Conservation (phyloP, 2,797 vertebrate species). For the Lagocephalus sceleratus region DNA sequence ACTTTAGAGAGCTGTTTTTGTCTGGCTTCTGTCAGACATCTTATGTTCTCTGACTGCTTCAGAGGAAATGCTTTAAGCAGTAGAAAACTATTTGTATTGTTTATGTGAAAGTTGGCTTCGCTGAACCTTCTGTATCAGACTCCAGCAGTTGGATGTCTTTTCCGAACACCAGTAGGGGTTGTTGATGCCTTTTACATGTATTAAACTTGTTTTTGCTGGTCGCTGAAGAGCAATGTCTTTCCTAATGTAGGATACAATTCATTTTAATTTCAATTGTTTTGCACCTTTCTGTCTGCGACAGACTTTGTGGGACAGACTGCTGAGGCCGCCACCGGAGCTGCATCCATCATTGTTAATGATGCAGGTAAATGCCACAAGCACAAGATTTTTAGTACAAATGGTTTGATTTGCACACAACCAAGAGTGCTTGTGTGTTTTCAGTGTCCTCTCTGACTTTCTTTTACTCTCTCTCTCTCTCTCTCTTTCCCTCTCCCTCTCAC, state of each 20-base stretch:
- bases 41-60: slow-evolving; percentile 20
- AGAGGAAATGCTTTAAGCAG: slow-evolving; percentile 5
- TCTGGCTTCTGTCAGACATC: slow-evolving; percentile 12
- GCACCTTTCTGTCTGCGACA: slow-evolving; percentile 64
- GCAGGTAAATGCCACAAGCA: slow-evolving; percentile 79
- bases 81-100: slow-evolving; percentile 14
- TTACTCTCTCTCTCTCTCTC: not conserved
- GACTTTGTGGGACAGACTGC: slow-evolving; percentile 87
- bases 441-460: slow-evolving; percentile 10
- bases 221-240: not conserved
- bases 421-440: slow-evolving; percentile 14
- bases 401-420: slow-evolving; percentile 5
- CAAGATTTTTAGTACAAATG: slow-evolving; percentile 29
- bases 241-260: too few relatives aligned
- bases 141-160: slow-evolving; percentile 1
- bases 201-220: too few relatives aligned
- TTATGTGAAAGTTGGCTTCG: slow-evolving; percentile 14
- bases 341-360: slow-evolving; percentile 89
- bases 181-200: not conserved
- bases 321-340: slow-evolving; percentile 88
- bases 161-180: not conserved
- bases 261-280: slow-evolving; percentile 13
- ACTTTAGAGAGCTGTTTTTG: slow-evolving; percentile 2
- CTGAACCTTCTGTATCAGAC: slow-evolving; percentile 8
- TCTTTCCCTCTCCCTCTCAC: not conserved